These are phyloP conservation scores for Lithobates sylvaticus DNA, from an alignment of 2,797 vertebrate species.

Conservation along the genomic window DNA sequence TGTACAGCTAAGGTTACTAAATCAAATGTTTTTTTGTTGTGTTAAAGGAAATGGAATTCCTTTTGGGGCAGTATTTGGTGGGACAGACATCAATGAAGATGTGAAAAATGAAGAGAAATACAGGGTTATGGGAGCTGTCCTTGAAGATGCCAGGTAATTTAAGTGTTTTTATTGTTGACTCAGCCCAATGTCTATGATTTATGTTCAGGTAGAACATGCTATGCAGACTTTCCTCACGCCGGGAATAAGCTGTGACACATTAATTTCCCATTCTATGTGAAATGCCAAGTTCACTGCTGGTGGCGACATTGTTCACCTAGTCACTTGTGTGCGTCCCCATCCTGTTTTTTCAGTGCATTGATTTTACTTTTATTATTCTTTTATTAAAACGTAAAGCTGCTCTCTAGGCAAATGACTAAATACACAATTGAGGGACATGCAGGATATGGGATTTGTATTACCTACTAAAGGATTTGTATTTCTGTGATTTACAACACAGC, in stretches of 20 bases:
- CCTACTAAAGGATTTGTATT: background rate
- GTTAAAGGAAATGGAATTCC: conserved; percentile 82
- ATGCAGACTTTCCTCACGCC: background rate
- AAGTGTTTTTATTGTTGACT: background rate
- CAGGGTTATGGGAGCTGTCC: conserved; percentile 86
- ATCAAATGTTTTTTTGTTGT: background rate
- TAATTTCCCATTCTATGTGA: background rate
- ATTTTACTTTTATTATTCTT: background rate
- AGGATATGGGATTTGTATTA: background rate
- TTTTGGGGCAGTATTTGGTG: conserved; percentile 93
- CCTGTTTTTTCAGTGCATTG: background rate
- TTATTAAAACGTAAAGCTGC: background rate
- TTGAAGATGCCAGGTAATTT: conserved; percentile 87
- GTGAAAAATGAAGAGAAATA: conserved; percentile 82
- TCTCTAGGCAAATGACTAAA: background rate
- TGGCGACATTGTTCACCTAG: background rate
- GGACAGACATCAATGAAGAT: conserved; percentile 97
- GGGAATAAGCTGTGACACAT: background rate
- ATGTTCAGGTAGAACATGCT: background rate
- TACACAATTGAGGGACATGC: no score
- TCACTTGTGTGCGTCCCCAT: background rate
- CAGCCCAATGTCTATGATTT: background rate
- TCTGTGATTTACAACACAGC: no score
- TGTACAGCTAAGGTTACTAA: no score
- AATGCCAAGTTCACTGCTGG: background rate